These are phyloP conservation scores for Tragopan temminckii DNA, from an alignment of 2,797 vertebrate genomes.

Conservation along the genomic window DNA sequence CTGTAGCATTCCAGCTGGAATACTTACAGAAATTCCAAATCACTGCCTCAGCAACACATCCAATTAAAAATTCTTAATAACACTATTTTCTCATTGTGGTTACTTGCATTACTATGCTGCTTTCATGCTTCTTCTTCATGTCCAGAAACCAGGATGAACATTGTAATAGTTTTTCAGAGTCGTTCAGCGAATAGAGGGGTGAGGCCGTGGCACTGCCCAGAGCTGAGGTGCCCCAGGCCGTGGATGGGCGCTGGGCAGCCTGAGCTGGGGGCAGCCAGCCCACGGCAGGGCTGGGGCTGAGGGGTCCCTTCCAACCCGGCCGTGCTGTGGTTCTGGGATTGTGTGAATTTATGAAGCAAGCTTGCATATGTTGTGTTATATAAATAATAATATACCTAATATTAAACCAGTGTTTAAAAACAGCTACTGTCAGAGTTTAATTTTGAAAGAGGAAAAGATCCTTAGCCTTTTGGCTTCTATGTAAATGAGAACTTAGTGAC, in stretches of 20 bases:
- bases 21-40: conserved; percentile 7
- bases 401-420: neutral
- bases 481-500: neutral
- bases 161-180: neutral
- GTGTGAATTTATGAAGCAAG: neutral
- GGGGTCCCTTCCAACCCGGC: neutral
- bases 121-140: neutral
- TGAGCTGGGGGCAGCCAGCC: too few relatives aligned
- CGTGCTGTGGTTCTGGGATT: too few relatives aligned
- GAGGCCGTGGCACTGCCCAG: too few relatives aligned
- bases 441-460: neutral
- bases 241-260: too few relatives aligned
- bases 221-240: too few relatives aligned
- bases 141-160: neutral
- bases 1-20: neutral
- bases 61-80: conserved; percentile 37
- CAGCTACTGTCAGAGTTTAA: neutral
- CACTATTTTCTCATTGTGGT: conserved; percentile 35
- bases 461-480: neutral
- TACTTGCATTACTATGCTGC: conserved; percentile 10
- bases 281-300: neutral
- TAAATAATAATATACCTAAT: neutral
- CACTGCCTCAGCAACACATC: conserved; percentile 29
- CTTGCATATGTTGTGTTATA: neutral
- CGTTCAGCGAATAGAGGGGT: neutral